Percentiles rank a stretch among this genome's conserved stretches.
These are phyloP conservation scores for Sardinella longiceps DNA, from an alignment of 2,797 vertebrate genomes.

Conservation along the genomic window DNA sequence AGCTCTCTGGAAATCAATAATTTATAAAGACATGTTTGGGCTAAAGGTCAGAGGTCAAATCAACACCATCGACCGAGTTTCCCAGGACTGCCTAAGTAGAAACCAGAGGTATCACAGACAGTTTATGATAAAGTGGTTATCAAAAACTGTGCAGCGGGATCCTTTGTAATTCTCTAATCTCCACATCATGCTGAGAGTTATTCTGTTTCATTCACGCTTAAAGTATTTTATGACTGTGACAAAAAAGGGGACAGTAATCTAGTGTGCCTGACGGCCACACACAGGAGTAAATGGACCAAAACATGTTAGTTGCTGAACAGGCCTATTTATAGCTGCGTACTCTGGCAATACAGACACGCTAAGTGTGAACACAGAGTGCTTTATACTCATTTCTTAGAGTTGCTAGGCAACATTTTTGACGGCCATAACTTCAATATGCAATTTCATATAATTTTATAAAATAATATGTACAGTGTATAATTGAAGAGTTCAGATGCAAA, in stretches of 20 bases:
- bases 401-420: conserved; percentile 14
- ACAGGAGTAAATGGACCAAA: neutral
- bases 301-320: neutral
- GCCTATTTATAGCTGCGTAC: neutral
- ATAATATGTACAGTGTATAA: neutral
- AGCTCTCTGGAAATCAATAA: neutral
- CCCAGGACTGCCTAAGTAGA: neutral
- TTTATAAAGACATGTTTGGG: neutral
- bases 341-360: neutral
- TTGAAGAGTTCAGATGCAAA: no score
- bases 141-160: neutral
- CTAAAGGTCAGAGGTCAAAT: neutral
- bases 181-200: neutral
- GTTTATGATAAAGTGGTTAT: neutral
- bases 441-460: neutral
- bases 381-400: neutral
- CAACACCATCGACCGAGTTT: neutral
- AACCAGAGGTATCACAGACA: neutral
- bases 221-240: neutral
- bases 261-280: neutral
- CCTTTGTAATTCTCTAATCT: neutral
- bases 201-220: neutral
- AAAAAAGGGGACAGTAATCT: neutral
- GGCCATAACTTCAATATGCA: neutral
- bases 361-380: neutral